Conservation (phyloP, 2,113 vertebrate species). For the Mustelus asterias region DNA sequence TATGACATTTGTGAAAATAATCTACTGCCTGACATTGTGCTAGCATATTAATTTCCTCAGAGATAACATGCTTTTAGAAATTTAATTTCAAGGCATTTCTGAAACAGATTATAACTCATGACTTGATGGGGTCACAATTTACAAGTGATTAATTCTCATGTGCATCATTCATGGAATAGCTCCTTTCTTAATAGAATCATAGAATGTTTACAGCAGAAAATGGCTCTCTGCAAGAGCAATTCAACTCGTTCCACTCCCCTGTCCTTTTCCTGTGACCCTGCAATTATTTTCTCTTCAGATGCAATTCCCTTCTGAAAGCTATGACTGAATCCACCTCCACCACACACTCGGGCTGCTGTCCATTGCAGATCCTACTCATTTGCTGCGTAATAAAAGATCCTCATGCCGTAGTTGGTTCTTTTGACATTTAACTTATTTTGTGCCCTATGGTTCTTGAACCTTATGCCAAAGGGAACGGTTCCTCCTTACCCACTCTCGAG, state of each 20-base stretch:
- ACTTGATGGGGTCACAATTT: conserved; percentile 14
- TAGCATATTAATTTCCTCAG: not conserved
- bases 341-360: too few species aligned
- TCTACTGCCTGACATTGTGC: not conserved
- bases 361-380: not conserved
- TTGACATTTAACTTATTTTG: not conserved
- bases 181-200: not conserved
- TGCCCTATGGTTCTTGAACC: too few species aligned
- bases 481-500: too few species aligned
- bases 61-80: not conserved
- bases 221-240: not conserved
- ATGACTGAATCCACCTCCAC: not conserved
- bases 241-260: not conserved
- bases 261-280: not conserved
- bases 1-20: not conserved
- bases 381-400: not conserved
- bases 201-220: too few species aligned
- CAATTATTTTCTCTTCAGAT: not conserved
- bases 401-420: not conserved
- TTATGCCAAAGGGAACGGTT: too few species aligned
- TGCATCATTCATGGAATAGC: not conserved
- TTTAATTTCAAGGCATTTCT: not conserved
- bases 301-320: not conserved
- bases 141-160: not conserved
- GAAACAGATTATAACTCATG: not conserved